Evolutionary conservation across 2,888 invertebrate genomes (phyloP), one percentile per base, ranked within the genome.

Genomic region (Oxyscelio sp.): DNA sequence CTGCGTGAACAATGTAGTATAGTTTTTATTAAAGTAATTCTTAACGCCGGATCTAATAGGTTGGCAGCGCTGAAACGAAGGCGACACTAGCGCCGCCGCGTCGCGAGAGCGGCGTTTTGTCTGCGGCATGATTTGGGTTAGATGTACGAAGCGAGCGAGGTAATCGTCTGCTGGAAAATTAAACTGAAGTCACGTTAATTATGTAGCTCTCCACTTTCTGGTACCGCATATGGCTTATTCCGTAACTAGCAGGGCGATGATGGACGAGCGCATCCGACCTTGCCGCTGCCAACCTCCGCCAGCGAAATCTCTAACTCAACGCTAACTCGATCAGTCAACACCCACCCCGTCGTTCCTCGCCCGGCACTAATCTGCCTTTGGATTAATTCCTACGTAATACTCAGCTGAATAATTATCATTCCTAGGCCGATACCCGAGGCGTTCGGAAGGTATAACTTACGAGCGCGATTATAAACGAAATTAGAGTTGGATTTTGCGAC

Each of bases 161-260:
- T 92, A 93, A 93, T 93, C 91, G 91, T 92, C 92, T 90, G 88
- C 88, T 90, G 89, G 90, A 90, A 92, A 93, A 93, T 94, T 93
- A 93, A 94, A 93, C 92, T 92, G 91, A 92, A 93, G 92, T 93
- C 93, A 88, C 90, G 92, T 93, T 94, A 94, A 94, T 94, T 93
- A 93, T 92, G 90, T 89, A 93, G 92, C 87, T 89, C 85, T 80
- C 88, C 88, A 87, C 88, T 91, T 88, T 88, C 85, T 80, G 89
- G 89, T 86, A 61, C 54, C 82, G 83, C 78, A 85, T 81, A 85
- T 83, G 75, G 88, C 85, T 87, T 68, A 81, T 81, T 87, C 87
- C 86, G 85, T 87, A 89, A 89, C 87, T 85, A 87, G 87, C 88
- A 79, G 88, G 86, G 90, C 87, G 91, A 92, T 92, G 91, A 92